Conservation (phyloP, 2,888 invertebrate species). For the Patella depressa region DNA sequence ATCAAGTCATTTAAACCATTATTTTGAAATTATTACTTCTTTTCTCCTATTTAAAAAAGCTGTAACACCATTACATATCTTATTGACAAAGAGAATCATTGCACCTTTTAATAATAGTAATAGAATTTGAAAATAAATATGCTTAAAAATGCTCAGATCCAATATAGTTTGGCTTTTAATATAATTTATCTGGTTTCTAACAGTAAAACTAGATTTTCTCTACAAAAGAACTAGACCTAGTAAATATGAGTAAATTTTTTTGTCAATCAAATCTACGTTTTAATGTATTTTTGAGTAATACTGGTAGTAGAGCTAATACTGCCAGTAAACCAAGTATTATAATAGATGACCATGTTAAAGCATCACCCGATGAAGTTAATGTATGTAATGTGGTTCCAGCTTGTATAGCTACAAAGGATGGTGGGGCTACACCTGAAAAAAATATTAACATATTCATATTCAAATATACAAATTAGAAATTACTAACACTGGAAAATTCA, state of each 20-base stretch:
- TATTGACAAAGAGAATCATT: too few relatives aligned
- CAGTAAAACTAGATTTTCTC: background rate
- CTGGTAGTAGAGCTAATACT: constrained; percentile 87
- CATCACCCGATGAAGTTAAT: constrained; percentile 79
- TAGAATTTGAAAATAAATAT: too few relatives aligned
- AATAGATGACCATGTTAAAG: constrained; percentile 91
- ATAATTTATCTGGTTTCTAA: too few relatives aligned
- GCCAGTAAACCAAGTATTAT: constrained; percentile 84
- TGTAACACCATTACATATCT: too few relatives aligned
- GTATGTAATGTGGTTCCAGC: constrained; percentile 96
- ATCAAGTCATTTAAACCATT: too few relatives aligned
- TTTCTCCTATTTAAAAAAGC: too few relatives aligned
- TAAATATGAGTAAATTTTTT: constrained; percentile 6
- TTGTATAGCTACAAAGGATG: constrained; percentile 97
- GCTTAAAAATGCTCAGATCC: too few relatives aligned
- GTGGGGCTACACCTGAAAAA: constrained; percentile 77
- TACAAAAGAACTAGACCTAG: background rate
- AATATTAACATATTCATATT: background rate
- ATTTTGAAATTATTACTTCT: too few relatives aligned
- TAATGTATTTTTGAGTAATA: constrained; percentile 85
- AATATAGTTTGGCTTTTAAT: too few relatives aligned
- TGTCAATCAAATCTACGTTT: constrained; percentile 72
- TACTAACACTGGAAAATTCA: too few relatives aligned
- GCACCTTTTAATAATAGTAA: too few relatives aligned
- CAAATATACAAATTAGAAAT: too few relatives aligned